Evolutionary conservation across 2,113 vertebrate species (phyloP).

Genomic region (Platycercus adscitus): DNA sequence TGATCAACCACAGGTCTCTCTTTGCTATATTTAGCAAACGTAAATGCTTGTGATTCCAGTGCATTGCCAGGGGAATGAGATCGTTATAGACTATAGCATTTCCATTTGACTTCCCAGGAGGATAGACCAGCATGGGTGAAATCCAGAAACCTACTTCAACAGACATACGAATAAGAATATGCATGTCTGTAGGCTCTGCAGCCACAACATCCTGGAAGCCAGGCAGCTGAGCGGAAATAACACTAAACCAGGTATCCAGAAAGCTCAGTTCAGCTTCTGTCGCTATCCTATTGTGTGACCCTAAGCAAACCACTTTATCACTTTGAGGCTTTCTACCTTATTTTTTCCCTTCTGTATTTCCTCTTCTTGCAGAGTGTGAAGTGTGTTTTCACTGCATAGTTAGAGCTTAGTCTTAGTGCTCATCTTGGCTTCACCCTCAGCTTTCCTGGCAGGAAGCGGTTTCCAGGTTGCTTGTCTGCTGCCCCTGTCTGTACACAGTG

Average conservation of each 20-base stretch:
- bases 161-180: slow-evolving; percentile 37
- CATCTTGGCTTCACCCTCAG: neutral
- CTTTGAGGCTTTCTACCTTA: neutral
- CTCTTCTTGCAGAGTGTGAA: neutral
- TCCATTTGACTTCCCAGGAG: slow-evolving; percentile 56
- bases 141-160: slow-evolving; percentile 58
- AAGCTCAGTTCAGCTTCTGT: neutral
- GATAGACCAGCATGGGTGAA: slow-evolving; percentile 59
- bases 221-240: slow-evolving; percentile 4
- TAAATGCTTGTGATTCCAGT: slow-evolving; percentile 39
- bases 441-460: neutral
- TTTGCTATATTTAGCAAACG: slow-evolving; percentile 60
- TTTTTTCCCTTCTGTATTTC: neutral
- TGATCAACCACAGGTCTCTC: slow-evolving; percentile 66
- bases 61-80: slow-evolving; percentile 61
- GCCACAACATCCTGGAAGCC: neutral
- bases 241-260: neutral
- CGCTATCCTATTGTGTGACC: neutral
- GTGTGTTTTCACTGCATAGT: neutral
- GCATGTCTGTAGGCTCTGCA: slow-evolving; percentile 8
- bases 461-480: neutral
- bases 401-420: neutral
- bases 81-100: slow-evolving; percentile 50
- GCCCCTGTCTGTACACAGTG: accelerated
- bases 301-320: neutral